Conservation (phyloP, 2,888 invertebrate species). For the Drosophila aldrichi region DNA sequence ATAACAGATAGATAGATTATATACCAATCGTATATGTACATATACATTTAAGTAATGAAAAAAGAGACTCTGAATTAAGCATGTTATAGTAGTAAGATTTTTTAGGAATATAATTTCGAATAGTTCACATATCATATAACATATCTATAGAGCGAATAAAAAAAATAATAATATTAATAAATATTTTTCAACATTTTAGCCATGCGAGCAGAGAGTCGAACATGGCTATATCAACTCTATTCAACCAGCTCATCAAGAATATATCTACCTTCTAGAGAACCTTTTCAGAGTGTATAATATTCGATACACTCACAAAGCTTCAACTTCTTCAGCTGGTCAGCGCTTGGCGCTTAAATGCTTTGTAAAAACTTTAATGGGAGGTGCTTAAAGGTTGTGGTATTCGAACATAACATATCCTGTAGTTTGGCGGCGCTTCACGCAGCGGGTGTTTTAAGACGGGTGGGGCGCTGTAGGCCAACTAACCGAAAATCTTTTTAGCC, state of each 20-base stretch:
- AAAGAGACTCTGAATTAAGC: neutral
- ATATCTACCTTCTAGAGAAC: too few relatives aligned
- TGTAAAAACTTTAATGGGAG: constrained; percentile 19
- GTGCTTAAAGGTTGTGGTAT: constrained; percentile 22
- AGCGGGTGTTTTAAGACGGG: constrained; percentile 25
- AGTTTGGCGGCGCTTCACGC: constrained; percentile 40
- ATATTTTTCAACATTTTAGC: too few relatives aligned
- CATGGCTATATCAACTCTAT: too few relatives aligned
- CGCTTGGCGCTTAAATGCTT: neutral
- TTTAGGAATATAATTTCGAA: too few relatives aligned
- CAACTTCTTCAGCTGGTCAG: neutral
- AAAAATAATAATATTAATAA: too few relatives aligned
- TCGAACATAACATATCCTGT: constrained; percentile 29
- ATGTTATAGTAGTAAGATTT: too few relatives aligned
- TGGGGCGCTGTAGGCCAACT: neutral
- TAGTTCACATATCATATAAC: too few relatives aligned
- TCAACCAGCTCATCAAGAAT: too few relatives aligned
- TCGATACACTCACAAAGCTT: neutral
- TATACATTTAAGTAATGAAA: neutral
- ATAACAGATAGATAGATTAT: neutral
- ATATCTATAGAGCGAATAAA: too few relatives aligned
- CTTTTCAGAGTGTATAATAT: constrained; percentile 18
- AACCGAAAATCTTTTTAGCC: constrained; percentile 1
- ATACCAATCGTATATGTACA: neutral
- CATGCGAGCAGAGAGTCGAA: too few relatives aligned